Percentiles rank a stretch among this genome's conserved stretches.
phyloP scores from a whole-genome alignment of 2,113 vertebrate genomes.

The Pipa parva region DNA sequence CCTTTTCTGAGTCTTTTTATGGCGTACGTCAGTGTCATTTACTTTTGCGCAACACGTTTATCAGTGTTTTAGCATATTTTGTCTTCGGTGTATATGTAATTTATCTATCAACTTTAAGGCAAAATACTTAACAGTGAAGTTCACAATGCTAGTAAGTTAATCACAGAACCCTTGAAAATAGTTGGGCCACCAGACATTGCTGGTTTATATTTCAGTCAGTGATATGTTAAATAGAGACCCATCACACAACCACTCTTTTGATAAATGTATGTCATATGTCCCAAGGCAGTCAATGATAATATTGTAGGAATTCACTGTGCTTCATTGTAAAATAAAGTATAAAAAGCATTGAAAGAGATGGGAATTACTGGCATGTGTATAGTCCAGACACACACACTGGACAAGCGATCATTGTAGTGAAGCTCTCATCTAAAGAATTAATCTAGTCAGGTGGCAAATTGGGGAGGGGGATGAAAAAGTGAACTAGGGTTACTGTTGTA shows the following conservation, averaged over 20 bases:
- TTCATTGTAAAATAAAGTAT: constrained; percentile 40
- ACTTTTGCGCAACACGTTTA: too few relatives aligned
- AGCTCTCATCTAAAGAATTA: constrained; percentile 33
- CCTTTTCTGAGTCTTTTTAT: neutral
- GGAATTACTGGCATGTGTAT: constrained; percentile 41
- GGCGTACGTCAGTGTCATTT: constrained; percentile 5
- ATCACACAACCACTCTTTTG: constrained; percentile 42
- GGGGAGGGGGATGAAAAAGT: constrained; percentile 9
- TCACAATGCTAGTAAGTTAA: constrained; percentile 19
- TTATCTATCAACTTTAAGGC: constrained; percentile 27
- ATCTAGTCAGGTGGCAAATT: constrained; percentile 35
- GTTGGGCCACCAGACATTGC: constrained; percentile 36
- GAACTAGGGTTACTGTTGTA: constrained; percentile 30
- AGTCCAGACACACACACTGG: constrained; percentile 33
- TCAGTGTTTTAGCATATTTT: constrained; percentile 8
- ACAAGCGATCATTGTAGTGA: constrained; percentile 41
- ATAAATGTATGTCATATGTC: constrained; percentile 43
- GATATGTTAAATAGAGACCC: constrained; percentile 41
- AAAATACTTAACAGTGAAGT: constrained; percentile 33
- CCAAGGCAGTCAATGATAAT: constrained; percentile 43
- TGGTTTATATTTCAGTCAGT: constrained; percentile 42
- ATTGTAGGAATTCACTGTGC: constrained; percentile 43
- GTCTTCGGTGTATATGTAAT: constrained; percentile 12
- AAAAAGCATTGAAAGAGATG: constrained; percentile 41
- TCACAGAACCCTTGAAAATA: constrained; percentile 30